phyloP scores from a whole-genome alignment of 2,113 vertebrate genomes.

The Perca fluviatilis region DNA sequence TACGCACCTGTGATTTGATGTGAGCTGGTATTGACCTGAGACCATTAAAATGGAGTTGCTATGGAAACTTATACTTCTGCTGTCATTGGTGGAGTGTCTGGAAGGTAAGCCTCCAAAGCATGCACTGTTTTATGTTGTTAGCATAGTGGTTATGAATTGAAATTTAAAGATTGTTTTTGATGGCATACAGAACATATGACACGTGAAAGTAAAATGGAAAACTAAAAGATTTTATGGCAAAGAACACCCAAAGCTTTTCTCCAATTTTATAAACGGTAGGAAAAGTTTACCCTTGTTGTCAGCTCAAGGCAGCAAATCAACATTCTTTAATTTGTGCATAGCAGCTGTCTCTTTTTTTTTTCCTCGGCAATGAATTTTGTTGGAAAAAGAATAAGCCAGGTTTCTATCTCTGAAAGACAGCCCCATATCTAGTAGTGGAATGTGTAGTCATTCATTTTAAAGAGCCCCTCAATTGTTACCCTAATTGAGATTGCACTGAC shows the following conservation, averaged over 20 bases:
- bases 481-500: conserved; percentile 68
- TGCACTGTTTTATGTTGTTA: conserved; percentile 53
- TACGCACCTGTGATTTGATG: conserved; percentile 80
- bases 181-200: conserved; percentile 16
- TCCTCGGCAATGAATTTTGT: neutral
- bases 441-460: conserved; percentile 68
- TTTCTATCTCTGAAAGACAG: conserved; percentile 44
- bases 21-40: conserved; percentile 81
- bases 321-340: conserved; percentile 28
- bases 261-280: conserved; percentile 36
- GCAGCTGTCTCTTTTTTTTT: conserved; percentile 14
- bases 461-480: conserved; percentile 65
- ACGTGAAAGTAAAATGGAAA: conserved; percentile 27
- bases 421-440: conserved; percentile 38
- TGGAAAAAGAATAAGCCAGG: conserved; percentile 35
- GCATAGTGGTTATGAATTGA: conserved; percentile 26
- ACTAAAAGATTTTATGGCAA: conserved; percentile 28
- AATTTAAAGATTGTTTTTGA: conserved; percentile 37
- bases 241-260: neutral
- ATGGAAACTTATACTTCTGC: conserved; percentile 94
- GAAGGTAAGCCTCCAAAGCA: conserved; percentile 88
- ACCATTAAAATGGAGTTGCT: conserved; percentile 95
- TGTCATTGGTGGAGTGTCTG: conserved; percentile 88
- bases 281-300: conserved; percentile 32
- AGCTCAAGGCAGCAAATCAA: conserved; percentile 45